phyloP scores from a whole-genome alignment of 2,888 invertebrate species.

The Drosophila quinaria region DNA sequence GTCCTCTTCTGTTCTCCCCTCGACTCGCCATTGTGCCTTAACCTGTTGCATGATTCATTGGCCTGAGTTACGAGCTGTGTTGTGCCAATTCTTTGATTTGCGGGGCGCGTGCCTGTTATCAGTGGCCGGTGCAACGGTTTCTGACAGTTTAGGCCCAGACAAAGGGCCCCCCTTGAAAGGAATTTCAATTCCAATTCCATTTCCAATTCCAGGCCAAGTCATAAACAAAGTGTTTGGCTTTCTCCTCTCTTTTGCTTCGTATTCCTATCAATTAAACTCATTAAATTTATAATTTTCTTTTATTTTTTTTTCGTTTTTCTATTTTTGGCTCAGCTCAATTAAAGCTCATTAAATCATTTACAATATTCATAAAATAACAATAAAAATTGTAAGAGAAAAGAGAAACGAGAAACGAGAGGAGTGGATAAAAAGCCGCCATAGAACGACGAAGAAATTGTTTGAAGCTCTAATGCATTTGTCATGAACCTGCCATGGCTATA shows the following conservation, averaged over 20 bases:
- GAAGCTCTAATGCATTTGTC: too few relatives aligned
- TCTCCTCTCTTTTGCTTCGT: conserved; percentile 48
- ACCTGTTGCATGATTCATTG: conserved; percentile 70
- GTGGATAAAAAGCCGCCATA: conserved; percentile 47
- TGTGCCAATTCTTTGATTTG: conserved; percentile 75
- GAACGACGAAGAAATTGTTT: conserved; percentile 21
- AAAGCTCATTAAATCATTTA: conserved; percentile 80
- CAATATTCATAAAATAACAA: conserved; percentile 78
- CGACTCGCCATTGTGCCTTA: not conserved
- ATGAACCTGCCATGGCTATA: too few relatives aligned
- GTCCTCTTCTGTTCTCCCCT: not conserved
- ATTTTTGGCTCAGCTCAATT: conserved; percentile 58
- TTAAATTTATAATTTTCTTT: conserved; percentile 50
- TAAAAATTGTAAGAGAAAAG: conserved; percentile 36
- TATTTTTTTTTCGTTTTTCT: conserved; percentile 13
- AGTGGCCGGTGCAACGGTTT: conserved; percentile 56
- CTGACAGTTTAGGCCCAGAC: conserved; percentile 55
- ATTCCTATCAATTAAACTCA: conserved; percentile 78
- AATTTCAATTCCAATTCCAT: conserved; percentile 43
- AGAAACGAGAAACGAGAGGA: conserved; percentile 23
- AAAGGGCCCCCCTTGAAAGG: conserved; percentile 28
- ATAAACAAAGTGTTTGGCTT: conserved; percentile 56
- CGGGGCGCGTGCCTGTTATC: conserved; percentile 72
- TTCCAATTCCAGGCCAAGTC: conserved; percentile 52
- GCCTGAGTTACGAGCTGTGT: conserved; percentile 63